Conservation (phyloP, 2,888 invertebrate species). For the Brachyopa scutellaris region DNA sequence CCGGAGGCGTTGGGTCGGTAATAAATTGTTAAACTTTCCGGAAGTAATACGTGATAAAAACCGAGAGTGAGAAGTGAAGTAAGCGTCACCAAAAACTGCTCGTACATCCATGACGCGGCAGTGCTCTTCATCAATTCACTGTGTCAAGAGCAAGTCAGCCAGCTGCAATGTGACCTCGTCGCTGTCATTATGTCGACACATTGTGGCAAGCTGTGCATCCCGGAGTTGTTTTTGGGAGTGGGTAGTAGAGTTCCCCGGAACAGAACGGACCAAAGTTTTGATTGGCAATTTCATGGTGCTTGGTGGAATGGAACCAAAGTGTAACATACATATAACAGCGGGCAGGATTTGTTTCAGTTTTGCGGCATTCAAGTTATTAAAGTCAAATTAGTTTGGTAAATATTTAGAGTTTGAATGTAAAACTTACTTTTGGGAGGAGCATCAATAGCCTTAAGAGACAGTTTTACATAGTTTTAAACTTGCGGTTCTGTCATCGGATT, state of each 20-base stretch:
- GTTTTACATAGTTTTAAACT: slow-evolving; percentile 7
- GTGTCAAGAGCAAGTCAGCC: slow-evolving; percentile 11
- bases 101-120: neutral
- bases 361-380: slow-evolving; percentile 50
- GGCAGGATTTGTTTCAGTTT: slow-evolving; percentile 14
- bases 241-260: no score
- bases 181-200: slow-evolving; percentile 54
- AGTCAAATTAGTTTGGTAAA: slow-evolving; percentile 59
- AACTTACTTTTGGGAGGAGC: neutral
- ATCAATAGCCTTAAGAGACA: neutral
- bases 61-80: slow-evolving; percentile 35
- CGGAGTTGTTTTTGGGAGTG: no score
- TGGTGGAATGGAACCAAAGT: slow-evolving; percentile 34
- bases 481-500: slow-evolving; percentile 41
- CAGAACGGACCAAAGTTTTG: slow-evolving; percentile 56
- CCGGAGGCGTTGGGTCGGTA: slow-evolving; percentile 14
- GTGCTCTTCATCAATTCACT: slow-evolving; percentile 54
- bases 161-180: neutral
- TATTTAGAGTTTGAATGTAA: slow-evolving; percentile 31
- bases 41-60: slow-evolving; percentile 69
- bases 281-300: slow-evolving; percentile 67
- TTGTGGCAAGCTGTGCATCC: slow-evolving; percentile 27
- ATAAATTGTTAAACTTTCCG: slow-evolving; percentile 67
- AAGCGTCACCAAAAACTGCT: slow-evolving; percentile 16
- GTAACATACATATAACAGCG: slow-evolving; percentile 26